phyloP scores from a whole-genome alignment of 30 jellyfish, hydroid and myxozoan species.

The Chironex yamaguchii region DNA sequence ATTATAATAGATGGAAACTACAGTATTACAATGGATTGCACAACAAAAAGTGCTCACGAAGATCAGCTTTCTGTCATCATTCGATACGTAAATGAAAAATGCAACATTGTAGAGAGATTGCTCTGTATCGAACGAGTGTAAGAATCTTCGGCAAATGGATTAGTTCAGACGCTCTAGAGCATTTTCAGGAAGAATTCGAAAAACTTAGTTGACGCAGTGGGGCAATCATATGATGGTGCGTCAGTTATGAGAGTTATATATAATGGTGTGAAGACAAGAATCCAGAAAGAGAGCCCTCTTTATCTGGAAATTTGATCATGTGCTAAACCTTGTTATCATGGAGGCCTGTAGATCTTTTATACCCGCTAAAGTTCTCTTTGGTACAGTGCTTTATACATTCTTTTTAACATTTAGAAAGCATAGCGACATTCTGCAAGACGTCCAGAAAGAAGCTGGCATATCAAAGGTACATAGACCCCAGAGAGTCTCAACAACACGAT shows the following conservation, averaged over 20 bases:
- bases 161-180: conserved; percentile 2
- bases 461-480: conserved; percentile 46
- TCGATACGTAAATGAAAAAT: conserved; percentile 32
- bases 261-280: conserved; percentile 44
- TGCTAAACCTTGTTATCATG: conserved; percentile 63
- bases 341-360: conserved; percentile 58
- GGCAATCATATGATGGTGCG: conserved; percentile 71
- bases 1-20: conserved; percentile 36
- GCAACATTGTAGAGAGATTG: conserved; percentile 37
- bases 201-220: conserved; percentile 39
- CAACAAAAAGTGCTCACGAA: conserved; percentile 46
- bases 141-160: conserved; percentile 71
- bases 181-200: conserved; percentile 5
- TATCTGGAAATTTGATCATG: conserved; percentile 61
- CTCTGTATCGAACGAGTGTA: conserved; percentile 49
- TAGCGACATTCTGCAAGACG: conserved; percentile 37
- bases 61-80: conserved; percentile 54
- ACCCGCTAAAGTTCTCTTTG: conserved; percentile 39
- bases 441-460: conserved; percentile 43
- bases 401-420: conserved; percentile 45
- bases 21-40: conserved; percentile 64
- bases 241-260: conserved; percentile 58
- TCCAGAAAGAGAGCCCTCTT: conserved; percentile 57
- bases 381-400: conserved; percentile 34
- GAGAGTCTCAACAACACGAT: conserved; percentile 52